Percentiles rank a stretch among this genome's conserved stretches.
Conservation (phyloP, 2,113 vertebrate genomes). For the Anguilla rostrata region DNA sequence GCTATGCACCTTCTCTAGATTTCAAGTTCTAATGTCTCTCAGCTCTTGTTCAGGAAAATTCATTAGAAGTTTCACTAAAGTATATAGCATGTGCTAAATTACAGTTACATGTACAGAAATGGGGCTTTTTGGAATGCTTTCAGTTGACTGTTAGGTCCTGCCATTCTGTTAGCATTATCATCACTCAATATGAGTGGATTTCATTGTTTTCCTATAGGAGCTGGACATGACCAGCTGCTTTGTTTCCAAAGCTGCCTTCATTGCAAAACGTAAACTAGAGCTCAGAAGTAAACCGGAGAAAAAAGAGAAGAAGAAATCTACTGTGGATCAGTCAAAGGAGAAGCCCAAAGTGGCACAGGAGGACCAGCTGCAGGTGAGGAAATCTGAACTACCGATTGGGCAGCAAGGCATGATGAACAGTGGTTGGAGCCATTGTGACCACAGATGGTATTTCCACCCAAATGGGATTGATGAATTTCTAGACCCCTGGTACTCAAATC, state of each 20-base stretch:
- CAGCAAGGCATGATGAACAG: neutral
- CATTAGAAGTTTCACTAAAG: neutral
- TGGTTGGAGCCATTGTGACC: neutral
- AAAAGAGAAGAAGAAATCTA: constrained; percentile 44
- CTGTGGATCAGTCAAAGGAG: constrained; percentile 6
- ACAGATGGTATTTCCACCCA: neutral
- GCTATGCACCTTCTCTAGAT: neutral
- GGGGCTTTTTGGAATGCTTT: too few relatives aligned
- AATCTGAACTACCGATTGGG: neutral
- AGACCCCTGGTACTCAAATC: too few relatives aligned
- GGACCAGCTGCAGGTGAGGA: constrained; percentile 35
- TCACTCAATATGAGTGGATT: too few relatives aligned
- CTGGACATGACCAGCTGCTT: constrained; percentile 61
- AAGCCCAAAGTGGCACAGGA: constrained; percentile 24
- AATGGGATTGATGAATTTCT: neutral
- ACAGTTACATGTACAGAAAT: neutral
- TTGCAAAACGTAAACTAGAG: constrained; percentile 53
- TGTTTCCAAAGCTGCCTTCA: constrained; percentile 60
- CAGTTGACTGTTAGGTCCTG: too few relatives aligned
- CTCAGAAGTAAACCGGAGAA: constrained; percentile 42
- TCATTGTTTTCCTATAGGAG: neutral
- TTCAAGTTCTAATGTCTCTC: neutral
- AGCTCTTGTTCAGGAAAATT: neutral
- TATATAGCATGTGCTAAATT: neutral
- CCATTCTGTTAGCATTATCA: neutral